Conservation (phyloP, 2,888 invertebrate species). For the Timema cristinae region DNA sequence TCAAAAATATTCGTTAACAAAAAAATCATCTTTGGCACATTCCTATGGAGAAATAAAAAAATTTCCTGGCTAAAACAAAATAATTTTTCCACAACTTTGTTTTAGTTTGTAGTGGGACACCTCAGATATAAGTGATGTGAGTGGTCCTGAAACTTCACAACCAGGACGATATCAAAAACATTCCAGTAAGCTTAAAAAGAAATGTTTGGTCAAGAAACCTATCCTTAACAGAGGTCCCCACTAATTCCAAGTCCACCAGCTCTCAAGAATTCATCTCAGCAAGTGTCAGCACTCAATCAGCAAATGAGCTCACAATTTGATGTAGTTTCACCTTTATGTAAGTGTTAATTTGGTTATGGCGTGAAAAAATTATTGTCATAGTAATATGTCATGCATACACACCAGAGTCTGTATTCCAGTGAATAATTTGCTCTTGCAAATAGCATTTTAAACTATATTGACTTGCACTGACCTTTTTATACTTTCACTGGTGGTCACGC, state of each 20-base stretch:
- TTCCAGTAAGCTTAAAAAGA: slow-evolving; percentile 46
- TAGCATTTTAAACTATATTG: no score
- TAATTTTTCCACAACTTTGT: not conserved
- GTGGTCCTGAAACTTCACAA: slow-evolving; percentile 43
- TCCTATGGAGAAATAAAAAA: not conserved
- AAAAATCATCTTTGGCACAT: no score
- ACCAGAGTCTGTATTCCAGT: no score
- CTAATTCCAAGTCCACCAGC: slow-evolving; percentile 23
- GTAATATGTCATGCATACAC: no score
- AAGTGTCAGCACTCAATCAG: not conserved
- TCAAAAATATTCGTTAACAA: no score
- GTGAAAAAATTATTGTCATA: no score
- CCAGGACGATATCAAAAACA: slow-evolving; percentile 45
- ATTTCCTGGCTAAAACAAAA: not conserved
- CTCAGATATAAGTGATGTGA: slow-evolving; percentile 47
- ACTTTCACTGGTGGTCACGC: no score
- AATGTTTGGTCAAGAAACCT: slow-evolving; percentile 28
- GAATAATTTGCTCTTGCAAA: no score
- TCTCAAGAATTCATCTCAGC: slow-evolving; percentile 17
- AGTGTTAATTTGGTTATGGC: not conserved
- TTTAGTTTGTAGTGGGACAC: slow-evolving; percentile 37
- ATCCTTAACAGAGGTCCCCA: slow-evolving; percentile 23
- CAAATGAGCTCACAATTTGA: slow-evolving; percentile 6
- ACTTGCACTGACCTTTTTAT: no score
- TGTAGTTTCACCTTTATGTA: not conserved